These are phyloP conservation scores for Daktulosphaira vitifoliae DNA, from an alignment of 1,140 invertebrate genomes.

Conservation along the genomic window DNA sequence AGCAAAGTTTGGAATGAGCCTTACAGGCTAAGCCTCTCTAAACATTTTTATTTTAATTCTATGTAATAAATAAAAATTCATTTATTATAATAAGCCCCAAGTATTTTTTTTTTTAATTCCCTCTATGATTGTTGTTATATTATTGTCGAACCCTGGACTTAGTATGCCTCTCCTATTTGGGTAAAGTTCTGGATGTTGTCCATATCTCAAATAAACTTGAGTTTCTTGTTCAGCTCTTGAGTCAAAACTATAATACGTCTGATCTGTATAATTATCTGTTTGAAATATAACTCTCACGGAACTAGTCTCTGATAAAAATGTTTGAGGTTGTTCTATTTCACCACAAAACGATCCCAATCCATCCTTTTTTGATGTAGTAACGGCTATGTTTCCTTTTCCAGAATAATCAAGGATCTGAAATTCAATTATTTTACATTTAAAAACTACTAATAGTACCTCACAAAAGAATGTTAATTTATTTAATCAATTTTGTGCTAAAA, in stretches of 20 bases:
- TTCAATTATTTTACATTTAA: no score
- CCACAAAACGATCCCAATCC: constrained; percentile 84
- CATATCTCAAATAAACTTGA: constrained; percentile 78
- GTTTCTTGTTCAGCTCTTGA: constrained; percentile 77
- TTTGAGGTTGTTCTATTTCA: constrained; percentile 84
- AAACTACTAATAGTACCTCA: no score
- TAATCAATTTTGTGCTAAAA: no score
- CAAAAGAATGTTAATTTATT: no score
- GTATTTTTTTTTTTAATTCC: no score
- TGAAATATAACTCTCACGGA: constrained; percentile 84
- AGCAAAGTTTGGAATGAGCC: no score
- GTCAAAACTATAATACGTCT: constrained; percentile 70
- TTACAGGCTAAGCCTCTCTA: no score
- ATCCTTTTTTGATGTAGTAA: constrained; percentile 72
- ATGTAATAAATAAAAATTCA: no score
- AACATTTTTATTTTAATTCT: no score
- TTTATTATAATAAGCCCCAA: no score
- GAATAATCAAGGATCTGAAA: constrained; percentile 21
- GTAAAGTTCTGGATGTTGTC: constrained; percentile 84
- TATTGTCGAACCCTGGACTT: constrained; percentile 57
- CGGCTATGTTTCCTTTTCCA: constrained; percentile 62
- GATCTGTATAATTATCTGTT: constrained; percentile 84
- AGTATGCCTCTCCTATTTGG: constrained; percentile 79
- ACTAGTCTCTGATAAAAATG: constrained; percentile 87
- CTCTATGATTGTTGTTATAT: no score